Evolutionary conservation across 2,888 invertebrate genomes (phyloP).

Genomic region (Nephrotoma flavescens): DNA sequence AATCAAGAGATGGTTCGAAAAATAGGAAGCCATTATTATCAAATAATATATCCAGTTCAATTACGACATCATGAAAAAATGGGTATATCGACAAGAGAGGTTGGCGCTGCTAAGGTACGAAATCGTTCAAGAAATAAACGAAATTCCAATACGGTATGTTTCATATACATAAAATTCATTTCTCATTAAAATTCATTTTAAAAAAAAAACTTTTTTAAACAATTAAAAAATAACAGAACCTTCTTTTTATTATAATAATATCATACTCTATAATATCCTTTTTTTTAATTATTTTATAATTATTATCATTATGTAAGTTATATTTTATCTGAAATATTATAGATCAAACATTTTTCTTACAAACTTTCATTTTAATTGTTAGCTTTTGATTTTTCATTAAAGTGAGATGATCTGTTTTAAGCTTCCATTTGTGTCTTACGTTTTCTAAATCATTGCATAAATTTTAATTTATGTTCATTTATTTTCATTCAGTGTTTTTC

Average conservation of each 20-base stretch:
- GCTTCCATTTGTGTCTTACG: not conserved
- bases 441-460: not conserved
- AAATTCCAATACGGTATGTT: constrained; percentile 37
- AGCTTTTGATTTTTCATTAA: not conserved
- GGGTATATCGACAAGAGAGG: constrained; percentile 88
- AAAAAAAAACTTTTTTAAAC: not conserved
- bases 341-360: not conserved
- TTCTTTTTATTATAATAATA: not conserved
- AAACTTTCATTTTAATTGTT: not conserved
- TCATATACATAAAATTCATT: constrained; percentile 4
- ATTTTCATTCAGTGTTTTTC: not conserved
- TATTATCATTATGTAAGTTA: not conserved
- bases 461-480: not conserved
- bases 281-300: not conserved
- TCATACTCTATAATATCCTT: not conserved
- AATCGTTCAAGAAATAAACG: constrained; percentile 34
- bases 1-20: constrained; percentile 85
- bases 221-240: not conserved
- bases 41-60: constrained; percentile 90
- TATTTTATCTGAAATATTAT: not conserved
- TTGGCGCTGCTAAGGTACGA: constrained; percentile 73
- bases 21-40: constrained; percentile 83
- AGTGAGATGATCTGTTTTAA: not conserved
- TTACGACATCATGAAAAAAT: constrained; percentile 89
- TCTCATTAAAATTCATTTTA: not conserved